Conservation (phyloP, 1,140 invertebrate species). For the Eufriesea mexicana region DNA sequence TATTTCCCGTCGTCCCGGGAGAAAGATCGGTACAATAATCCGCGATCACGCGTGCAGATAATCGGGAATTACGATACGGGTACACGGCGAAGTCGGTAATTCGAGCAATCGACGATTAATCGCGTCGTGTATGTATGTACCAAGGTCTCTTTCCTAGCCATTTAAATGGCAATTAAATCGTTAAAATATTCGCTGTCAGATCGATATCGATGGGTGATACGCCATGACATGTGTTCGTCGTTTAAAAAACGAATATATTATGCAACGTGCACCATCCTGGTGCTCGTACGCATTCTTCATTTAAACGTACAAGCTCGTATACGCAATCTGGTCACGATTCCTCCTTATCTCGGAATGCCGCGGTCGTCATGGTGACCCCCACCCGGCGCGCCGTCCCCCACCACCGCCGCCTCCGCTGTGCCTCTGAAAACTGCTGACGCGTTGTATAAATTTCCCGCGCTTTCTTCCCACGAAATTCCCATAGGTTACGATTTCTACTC, state of each 20-base stretch:
- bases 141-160: not conserved
- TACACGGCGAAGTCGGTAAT: too few species aligned
- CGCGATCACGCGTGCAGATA: too few species aligned
- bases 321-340: constrained; percentile 52
- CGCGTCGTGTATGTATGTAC: not conserved
- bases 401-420: not conserved
- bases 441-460: constrained; percentile 36
- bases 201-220: not conserved
- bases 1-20: too few species aligned
- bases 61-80: not conserved
- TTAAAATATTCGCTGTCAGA: not conserved
- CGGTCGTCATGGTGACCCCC: constrained; percentile 34
- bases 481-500: not conserved
- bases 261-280: not conserved
- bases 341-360: constrained; percentile 49
- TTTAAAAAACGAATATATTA: constrained; percentile 13
- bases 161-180: not conserved
- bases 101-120: not conserved
- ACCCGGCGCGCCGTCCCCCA: not conserved
- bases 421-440: constrained; percentile 34
- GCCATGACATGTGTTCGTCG: not conserved
- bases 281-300: constrained; percentile 8
- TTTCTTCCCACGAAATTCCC: constrained; percentile 6
- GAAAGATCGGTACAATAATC: too few species aligned
- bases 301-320: constrained; percentile 31